Evolutionary conservation across 2,888 invertebrate species (phyloP).

Genomic region (Elegia similella): DNA sequence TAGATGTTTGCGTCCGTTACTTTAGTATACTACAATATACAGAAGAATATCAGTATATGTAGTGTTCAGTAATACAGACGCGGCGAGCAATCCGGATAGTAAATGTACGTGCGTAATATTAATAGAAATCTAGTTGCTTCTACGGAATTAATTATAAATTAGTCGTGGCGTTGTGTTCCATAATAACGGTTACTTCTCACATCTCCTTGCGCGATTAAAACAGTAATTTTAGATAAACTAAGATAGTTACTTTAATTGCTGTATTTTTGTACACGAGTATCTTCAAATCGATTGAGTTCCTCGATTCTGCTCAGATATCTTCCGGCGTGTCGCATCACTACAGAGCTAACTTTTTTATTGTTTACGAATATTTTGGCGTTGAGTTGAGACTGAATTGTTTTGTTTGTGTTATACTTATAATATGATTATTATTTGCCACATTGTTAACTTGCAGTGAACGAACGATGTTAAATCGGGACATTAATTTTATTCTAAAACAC

Average conservation of each 20-base stretch:
- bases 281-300: slow-evolving; percentile 4
- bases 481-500: slow-evolving; percentile 54
- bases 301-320: slow-evolving; percentile 1
- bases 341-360: slow-evolving; percentile 47
- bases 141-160: slow-evolving; percentile 55
- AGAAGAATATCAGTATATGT: background rate
- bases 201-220: slow-evolving; percentile 44
- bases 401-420: slow-evolving; percentile 80
- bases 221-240: slow-evolving; percentile 44
- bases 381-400: slow-evolving; percentile 82
- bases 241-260: slow-evolving; percentile 51
- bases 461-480: slow-evolving; percentile 47
- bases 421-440: slow-evolving; percentile 67
- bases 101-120: slow-evolving; percentile 66
- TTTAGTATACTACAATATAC: slow-evolving; percentile 4
- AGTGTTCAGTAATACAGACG: slow-evolving; percentile 4
- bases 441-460: slow-evolving; percentile 46
- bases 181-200: slow-evolving; percentile 35
- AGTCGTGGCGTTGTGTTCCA: slow-evolving; percentile 55
- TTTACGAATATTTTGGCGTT: slow-evolving; percentile 70
- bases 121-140: slow-evolving; percentile 72
- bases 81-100: slow-evolving; percentile 33
- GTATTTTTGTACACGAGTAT: slow-evolving; percentile 65
- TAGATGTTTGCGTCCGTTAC: slow-evolving; percentile 10
- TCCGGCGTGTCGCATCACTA: slow-evolving; percentile 13